Conservation (phyloP, 2,113 vertebrate genomes). For the Rhineura floridana region DNA sequence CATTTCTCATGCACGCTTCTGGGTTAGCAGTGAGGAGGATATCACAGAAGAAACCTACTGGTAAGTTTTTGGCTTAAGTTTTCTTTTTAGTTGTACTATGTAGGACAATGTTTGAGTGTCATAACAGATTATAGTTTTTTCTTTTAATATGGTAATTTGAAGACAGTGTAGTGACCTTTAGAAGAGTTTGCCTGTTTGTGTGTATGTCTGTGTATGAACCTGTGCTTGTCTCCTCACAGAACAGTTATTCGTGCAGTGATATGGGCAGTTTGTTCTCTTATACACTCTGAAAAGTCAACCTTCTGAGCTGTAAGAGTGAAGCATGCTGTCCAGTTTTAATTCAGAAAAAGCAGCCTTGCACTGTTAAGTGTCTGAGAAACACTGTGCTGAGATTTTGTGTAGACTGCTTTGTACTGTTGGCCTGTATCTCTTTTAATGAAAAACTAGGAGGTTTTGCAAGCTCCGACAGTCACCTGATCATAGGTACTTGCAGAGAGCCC, state of each 20-base stretch:
- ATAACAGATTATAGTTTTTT: not conserved
- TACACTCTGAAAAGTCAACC: not conserved
- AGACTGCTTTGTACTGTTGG: not conserved
- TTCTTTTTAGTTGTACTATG: not conserved
- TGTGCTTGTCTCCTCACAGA: not conserved
- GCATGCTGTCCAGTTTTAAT: not conserved
- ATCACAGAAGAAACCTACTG: constrained; percentile 81
- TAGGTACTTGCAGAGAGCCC: no score
- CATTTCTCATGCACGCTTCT: constrained; percentile 84
- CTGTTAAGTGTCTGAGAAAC: not conserved
- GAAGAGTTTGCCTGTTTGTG: not conserved
- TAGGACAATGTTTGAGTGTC: not conserved
- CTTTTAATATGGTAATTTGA: not conserved
- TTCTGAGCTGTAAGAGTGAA: not conserved
- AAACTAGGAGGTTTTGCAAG: not conserved
- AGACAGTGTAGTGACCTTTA: not conserved
- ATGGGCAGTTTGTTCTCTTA: no score
- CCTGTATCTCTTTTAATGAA: not conserved
- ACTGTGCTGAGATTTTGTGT: not conserved
- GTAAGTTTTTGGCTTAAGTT: constrained; percentile 69
- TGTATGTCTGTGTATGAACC: not conserved
- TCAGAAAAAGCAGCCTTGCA: not conserved
- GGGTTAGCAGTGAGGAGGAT: constrained; percentile 78
- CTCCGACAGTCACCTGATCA: no score
- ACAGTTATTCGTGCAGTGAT: not conserved